A percentile compares a stretch with the other conserved stretches of the same genome.
Conservation (phyloP, 2,888 invertebrate genomes). For the Sminthurinus aureus region DNA sequence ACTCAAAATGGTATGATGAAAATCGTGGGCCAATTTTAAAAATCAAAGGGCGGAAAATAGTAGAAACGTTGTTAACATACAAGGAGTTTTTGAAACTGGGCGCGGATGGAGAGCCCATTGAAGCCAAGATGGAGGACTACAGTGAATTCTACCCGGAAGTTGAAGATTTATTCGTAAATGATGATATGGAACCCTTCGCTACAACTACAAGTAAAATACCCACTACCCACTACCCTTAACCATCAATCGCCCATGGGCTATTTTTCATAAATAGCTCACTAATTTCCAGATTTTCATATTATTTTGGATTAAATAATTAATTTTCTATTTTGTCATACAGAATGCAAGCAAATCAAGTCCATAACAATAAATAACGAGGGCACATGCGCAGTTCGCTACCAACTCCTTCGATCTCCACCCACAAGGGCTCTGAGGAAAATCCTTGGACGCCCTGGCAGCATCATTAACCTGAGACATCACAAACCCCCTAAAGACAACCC, state of each 20-base stretch:
- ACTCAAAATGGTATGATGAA: constrained; percentile 37
- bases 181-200: constrained; percentile 44
- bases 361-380: constrained; percentile 54
- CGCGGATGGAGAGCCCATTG: constrained; percentile 10
- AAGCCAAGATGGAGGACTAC: constrained; percentile 19
- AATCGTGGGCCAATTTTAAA: constrained; percentile 46
- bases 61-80: constrained; percentile 28
- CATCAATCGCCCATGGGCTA: too few relatives aligned
- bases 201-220: constrained; percentile 33
- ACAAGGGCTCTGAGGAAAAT: constrained; percentile 43
- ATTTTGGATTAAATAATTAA: not conserved
- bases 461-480: constrained; percentile 24
- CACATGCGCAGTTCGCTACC: constrained; percentile 51
- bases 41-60: constrained; percentile 35
- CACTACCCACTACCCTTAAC: not conserved
- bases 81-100: constrained; percentile 25
- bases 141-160: constrained; percentile 17
- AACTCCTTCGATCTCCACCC: constrained; percentile 52
- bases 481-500: constrained; percentile 24
- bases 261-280: not conserved
- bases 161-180: constrained; percentile 32
- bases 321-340: constrained; percentile 35
- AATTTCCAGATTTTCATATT: not conserved
- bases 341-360: constrained; percentile 48
- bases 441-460: constrained; percentile 36